Percentiles rank a stretch among this genome's conserved stretches.
These are phyloP conservation scores for Podotricha telesiphe DNA, from an alignment of 2,888 invertebrate genomes.

Conservation along the genomic window DNA sequence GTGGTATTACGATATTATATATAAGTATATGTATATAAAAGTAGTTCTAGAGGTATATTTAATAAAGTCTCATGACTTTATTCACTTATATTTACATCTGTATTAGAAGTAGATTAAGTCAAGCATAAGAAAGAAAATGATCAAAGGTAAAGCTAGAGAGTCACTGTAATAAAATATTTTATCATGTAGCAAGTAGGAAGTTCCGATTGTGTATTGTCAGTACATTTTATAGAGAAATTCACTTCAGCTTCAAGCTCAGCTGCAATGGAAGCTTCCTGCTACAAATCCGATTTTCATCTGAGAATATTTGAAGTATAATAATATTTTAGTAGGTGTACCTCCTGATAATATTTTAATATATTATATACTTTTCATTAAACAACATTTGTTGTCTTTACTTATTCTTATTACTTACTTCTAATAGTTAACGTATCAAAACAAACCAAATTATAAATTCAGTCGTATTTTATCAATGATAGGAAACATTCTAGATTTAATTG, in stretches of 20 bases:
- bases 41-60: not conserved
- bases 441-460: too few species aligned
- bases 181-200: slow-evolving; percentile 4
- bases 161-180: slow-evolving; percentile 10
- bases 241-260: slow-evolving; percentile 6
- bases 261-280: slow-evolving; percentile 1
- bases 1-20: too few species aligned
- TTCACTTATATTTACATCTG: not conserved
- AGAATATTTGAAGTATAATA: not conserved
- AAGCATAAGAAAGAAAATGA: not conserved
- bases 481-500: too few species aligned
- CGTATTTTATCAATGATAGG: too few species aligned
- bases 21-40: too few species aligned
- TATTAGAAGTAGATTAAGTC: not conserved
- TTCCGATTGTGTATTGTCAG: slow-evolving; percentile 17
- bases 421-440: too few species aligned
- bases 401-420: too few species aligned
- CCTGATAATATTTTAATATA: too few species aligned
- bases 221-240: slow-evolving; percentile 11
- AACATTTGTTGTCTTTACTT: too few species aligned
- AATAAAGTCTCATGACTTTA: too few species aligned
- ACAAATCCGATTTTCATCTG: not conserved
- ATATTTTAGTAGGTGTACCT: not conserved
- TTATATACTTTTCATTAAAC: too few species aligned
- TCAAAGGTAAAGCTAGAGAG: slow-evolving; percentile 3